Conservation (phyloP, 2,797 vertebrate species). For the Manis crassicaudata region DNA sequence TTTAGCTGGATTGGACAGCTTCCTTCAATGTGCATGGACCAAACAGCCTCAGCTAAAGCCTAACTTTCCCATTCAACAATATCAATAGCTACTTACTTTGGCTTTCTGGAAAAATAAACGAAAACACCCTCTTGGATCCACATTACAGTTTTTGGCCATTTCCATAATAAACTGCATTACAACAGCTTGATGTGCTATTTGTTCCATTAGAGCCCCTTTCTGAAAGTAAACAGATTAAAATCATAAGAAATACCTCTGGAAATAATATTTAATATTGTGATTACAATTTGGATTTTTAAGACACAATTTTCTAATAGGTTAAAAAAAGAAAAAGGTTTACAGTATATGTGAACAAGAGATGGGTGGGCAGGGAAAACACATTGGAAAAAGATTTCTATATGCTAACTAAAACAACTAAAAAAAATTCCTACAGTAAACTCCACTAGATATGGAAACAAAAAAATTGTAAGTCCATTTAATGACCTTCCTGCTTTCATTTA, state of each 20-base stretch:
- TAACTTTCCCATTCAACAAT: slow-evolving; percentile 25
- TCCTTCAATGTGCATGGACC: neutral
- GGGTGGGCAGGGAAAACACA: neutral
- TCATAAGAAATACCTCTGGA: slow-evolving; percentile 9
- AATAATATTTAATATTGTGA: neutral
- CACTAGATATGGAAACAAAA: slow-evolving; percentile 30
- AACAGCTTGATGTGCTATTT: slow-evolving; percentile 98
- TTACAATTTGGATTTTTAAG: slow-evolving; percentile 6
- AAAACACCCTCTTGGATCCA: slow-evolving; percentile 97
- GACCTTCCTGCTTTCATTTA: slow-evolving; percentile 17
- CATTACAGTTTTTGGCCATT: slow-evolving; percentile 94
- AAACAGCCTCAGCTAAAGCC: neutral
- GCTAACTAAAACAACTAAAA: slow-evolving; percentile 22
- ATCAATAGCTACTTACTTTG: slow-evolving; percentile 90
- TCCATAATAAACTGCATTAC: slow-evolving; percentile 99
- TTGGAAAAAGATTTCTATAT: neutral
- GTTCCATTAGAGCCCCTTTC: slow-evolving; percentile 98
- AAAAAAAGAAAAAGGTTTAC: neutral
- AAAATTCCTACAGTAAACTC: neutral
- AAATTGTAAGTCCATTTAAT: neutral
- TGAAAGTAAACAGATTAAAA: slow-evolving; percentile 78
- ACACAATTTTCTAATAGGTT: slow-evolving; percentile 10
- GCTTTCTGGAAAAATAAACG: slow-evolving; percentile 98
- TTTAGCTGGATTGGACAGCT: neutral
- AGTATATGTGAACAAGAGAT: neutral